phyloP scores from a whole-genome alignment of 2,888 invertebrate genomes.

The Pyrgus malvae region DNA sequence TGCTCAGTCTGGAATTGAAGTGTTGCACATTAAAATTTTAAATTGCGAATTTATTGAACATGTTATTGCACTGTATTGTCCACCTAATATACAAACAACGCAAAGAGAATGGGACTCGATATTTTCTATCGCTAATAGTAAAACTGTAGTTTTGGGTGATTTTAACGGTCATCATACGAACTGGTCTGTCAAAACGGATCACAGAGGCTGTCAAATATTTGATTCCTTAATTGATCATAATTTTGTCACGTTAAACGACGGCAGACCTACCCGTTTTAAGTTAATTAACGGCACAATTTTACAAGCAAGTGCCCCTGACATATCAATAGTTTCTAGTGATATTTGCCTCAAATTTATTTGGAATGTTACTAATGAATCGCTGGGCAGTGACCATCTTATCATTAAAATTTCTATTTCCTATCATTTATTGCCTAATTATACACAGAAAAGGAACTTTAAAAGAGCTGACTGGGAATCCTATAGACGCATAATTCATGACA shows the following conservation, averaged over 20 bases:
- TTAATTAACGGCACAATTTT: conserved; percentile 29
- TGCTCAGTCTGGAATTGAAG: conserved; percentile 27
- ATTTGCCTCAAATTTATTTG: conserved; percentile 29
- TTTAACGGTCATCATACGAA: conserved; percentile 39
- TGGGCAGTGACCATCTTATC: conserved; percentile 34
- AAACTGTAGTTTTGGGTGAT: conserved; percentile 21
- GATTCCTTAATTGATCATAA: conserved; percentile 30
- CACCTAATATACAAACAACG: conserved; percentile 22
- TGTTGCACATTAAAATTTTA: conserved; percentile 30
- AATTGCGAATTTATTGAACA: conserved; percentile 35
- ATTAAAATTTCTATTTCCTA: conserved; percentile 24
- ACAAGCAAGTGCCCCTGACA: conserved; percentile 36
- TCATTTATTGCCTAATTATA: not conserved
- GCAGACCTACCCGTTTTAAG: conserved; percentile 29
- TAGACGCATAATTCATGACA: not conserved
- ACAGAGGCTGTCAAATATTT: conserved; percentile 33
- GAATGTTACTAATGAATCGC: conserved; percentile 29
- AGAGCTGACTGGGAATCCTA: conserved; percentile 30
- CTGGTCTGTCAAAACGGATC: conserved; percentile 38
- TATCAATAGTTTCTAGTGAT: conserved; percentile 30
- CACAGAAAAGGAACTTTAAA: not conserved
- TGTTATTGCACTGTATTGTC: conserved; percentile 36
- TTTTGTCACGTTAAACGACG: conserved; percentile 32
- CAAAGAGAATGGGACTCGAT: conserved; percentile 38
- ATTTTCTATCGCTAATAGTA: conserved; percentile 14